Evolutionary conservation across 64 coral and sea anemone genomes (phyloP).

Genomic region (Pocillopora damicornis): DNA sequence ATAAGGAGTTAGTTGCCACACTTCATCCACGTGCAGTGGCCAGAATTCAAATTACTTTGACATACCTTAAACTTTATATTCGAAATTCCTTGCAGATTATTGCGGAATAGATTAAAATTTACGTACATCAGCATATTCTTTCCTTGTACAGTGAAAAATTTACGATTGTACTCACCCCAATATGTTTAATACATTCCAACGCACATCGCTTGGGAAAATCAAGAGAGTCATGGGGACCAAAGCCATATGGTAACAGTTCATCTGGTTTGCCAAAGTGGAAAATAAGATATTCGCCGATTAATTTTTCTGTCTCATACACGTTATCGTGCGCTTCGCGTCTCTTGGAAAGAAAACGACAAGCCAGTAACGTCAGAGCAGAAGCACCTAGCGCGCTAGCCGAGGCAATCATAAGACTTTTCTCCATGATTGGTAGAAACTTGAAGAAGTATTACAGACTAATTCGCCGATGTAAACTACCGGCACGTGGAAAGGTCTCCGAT

Average conservation of each 20-base stretch:
- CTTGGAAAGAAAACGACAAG: constrained; percentile 25
- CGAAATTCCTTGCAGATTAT: too few relatives aligned
- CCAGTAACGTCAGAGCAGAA: constrained; percentile 21
- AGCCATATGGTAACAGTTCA: constrained; percentile 41
- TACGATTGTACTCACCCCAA: background rate
- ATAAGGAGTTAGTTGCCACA: too few relatives aligned
- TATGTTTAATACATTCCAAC: constrained; percentile 33
- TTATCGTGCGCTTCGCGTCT: background rate
- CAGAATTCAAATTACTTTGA: too few relatives aligned
- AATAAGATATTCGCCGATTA: constrained; percentile 33
- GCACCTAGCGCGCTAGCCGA: constrained; percentile 25
- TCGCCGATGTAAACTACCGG: background rate
- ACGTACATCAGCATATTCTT: too few relatives aligned
- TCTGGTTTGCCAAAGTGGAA: constrained; percentile 53
- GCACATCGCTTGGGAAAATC: constrained; percentile 50
- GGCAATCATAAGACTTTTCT: constrained; percentile 13
- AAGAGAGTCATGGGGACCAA: constrained; percentile 33
- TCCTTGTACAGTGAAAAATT: background rate
- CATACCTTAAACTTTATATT: too few relatives aligned
- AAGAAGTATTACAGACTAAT: too few relatives aligned
- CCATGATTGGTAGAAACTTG: background rate
- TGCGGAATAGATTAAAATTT: too few relatives aligned
- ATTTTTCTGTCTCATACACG: constrained; percentile 39
- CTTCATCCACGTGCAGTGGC: too few relatives aligned
- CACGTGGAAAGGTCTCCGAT: background rate